phyloP scores from a whole-genome alignment of 2,797 vertebrate genomes.

The Epinephelus coioides region DNA sequence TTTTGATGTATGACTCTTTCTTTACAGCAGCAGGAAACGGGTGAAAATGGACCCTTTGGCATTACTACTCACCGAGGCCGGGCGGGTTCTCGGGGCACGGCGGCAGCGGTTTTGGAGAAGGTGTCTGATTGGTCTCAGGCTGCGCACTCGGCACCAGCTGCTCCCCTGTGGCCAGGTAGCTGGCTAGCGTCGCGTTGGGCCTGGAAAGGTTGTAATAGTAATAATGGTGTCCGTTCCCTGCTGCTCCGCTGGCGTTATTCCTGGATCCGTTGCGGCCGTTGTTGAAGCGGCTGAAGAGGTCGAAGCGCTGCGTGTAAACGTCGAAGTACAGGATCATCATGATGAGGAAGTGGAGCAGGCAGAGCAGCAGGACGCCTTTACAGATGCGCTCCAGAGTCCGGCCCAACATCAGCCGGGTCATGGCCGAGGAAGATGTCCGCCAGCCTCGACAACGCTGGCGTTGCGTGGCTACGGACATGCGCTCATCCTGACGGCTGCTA shows the following conservation, averaged over 20 bases:
- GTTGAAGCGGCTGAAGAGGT: constrained; percentile 98
- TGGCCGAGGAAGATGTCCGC: constrained; percentile 87
- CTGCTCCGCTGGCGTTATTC: constrained; percentile 71
- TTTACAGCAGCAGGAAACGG: background rate
- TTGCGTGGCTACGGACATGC: constrained; percentile 76
- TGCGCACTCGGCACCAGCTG: constrained; percentile 86
- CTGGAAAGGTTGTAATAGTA: constrained; percentile 92
- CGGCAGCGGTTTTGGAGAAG: constrained; percentile 88
- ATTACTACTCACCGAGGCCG: constrained; percentile 91
- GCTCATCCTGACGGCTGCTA: constrained; percentile 62
- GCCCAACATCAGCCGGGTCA: constrained; percentile 99
- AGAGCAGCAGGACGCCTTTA: constrained; percentile 98
- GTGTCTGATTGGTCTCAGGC: constrained; percentile 87
- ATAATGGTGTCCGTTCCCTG: constrained; percentile 83
- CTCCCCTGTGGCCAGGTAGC: constrained; percentile 87
- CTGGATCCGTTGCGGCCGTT: constrained; percentile 84
- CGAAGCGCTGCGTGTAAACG: constrained; percentile 96
- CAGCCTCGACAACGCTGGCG: constrained; percentile 75
- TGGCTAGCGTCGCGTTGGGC: constrained; percentile 90
- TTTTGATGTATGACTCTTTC: background rate
- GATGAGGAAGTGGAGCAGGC: constrained; percentile 97
- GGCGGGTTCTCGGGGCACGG: constrained; percentile 94
- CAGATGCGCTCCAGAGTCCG: constrained; percentile 99
- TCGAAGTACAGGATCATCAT: constrained; percentile 99
- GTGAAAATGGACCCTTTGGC: background rate